A percentile compares a stretch with the other conserved stretches of the same genome.
These are phyloP conservation scores for Metaphire vulgaris DNA, from an alignment of 1,140 invertebrate species.

Conservation along the genomic window DNA sequence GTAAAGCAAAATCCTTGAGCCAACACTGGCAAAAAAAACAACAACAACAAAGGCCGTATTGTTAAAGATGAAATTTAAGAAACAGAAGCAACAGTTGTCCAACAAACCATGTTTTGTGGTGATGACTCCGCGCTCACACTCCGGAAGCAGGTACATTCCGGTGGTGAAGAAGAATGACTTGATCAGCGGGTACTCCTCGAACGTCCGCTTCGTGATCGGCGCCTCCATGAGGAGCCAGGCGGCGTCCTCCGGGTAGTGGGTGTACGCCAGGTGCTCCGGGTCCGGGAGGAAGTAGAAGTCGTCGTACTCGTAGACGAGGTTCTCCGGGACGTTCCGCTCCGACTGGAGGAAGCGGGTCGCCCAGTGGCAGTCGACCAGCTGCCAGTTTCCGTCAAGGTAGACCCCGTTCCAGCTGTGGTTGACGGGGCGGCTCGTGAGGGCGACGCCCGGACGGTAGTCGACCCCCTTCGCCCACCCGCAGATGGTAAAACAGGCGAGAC, in stretches of 20 bases:
- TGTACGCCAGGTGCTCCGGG: slow-evolving; percentile 50
- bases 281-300: slow-evolving; percentile 54
- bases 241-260: slow-evolving; percentile 49
- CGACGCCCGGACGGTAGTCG: slow-evolving; percentile 78
- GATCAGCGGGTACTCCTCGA: slow-evolving; percentile 50
- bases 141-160: slow-evolving; percentile 49
- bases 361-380: slow-evolving; percentile 53
- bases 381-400: slow-evolving; percentile 50
- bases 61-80: too few relatives aligned
- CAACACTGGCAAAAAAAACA: too few relatives aligned
- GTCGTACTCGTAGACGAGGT: slow-evolving; percentile 52
- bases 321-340: slow-evolving; percentile 49
- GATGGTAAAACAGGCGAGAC: slow-evolving; percentile 94
- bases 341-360: slow-evolving; percentile 47
- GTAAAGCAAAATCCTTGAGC: too few relatives aligned
- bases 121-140: slow-evolving; percentile 33
- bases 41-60: too few relatives aligned
- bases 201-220: slow-evolving; percentile 41
- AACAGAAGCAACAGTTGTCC: too few relatives aligned
- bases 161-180: slow-evolving; percentile 53
- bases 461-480: slow-evolving; percentile 99
- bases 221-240: slow-evolving; percentile 47
- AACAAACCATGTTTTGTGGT: slow-evolving; percentile 42
- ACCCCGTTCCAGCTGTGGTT: slow-evolving; percentile 54
- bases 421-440: slow-evolving; percentile 47